Percentiles rank a stretch among this genome's conserved stretches.
Conservation (phyloP, 2,888 invertebrate species). For the Watsonalla binaria region DNA sequence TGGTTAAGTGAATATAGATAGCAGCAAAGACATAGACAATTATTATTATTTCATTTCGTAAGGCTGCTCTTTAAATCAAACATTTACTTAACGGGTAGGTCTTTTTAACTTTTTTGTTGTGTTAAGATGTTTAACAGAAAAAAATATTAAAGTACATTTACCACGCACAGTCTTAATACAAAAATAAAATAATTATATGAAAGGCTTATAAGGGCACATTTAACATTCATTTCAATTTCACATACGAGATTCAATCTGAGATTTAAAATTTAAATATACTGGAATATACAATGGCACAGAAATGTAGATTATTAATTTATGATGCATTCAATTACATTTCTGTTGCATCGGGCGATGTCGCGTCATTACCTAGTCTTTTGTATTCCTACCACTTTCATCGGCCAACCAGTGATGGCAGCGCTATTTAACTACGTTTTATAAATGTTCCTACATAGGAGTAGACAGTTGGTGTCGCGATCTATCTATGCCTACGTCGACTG, state of each 20-base stretch:
- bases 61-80: no score
- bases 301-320: neutral
- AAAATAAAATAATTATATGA: neutral
- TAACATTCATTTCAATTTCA: slow-evolving; percentile 17
- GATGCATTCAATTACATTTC: neutral
- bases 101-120: no score
- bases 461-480: slow-evolving; percentile 72
- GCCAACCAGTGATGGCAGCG: slow-evolving; percentile 17
- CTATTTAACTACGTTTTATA: slow-evolving; percentile 13
- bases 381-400: slow-evolving; percentile 8
- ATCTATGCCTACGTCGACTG: slow-evolving; percentile 80
- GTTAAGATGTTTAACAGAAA: no score
- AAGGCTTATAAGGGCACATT: slow-evolving; percentile 1
- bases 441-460: slow-evolving; percentile 64
- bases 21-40: no score
- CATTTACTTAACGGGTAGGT: no score
- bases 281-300: slow-evolving; percentile 10
- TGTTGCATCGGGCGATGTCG: slow-evolving; percentile 16
- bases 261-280: slow-evolving; percentile 24
- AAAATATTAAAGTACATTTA: no score
- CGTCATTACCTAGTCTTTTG: slow-evolving; percentile 16
- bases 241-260: slow-evolving; percentile 39
- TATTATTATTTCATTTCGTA: no score
- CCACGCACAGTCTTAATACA: neutral
- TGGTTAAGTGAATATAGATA: no score